Evolutionary conservation across 1,140 invertebrate genomes (phyloP), one percentile per base, ranked within the genome.

Genomic region (Trichonephila clavipes): DNA sequence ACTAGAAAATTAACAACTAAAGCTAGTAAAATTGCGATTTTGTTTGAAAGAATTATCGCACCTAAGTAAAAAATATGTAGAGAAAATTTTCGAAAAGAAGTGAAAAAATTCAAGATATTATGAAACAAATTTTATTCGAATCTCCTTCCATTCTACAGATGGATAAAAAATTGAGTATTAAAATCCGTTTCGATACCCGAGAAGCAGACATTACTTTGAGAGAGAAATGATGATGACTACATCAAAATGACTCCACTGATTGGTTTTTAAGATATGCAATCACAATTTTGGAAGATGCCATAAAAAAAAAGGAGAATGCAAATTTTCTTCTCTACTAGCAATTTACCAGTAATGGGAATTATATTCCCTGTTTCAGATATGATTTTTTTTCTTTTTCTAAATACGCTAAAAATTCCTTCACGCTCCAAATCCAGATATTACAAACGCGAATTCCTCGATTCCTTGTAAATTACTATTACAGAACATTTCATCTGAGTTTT

Each of bases 211-310:
- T 16, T 85, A 24, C 19, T 16, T 44, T 21, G 51, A 24, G 21
- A n/a, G 21, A 85, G 44, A 58, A 85, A 85, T n/a, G 82, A 85
- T 85, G 82, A 85, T 85, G 82, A 58, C 51, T 58, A 85, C 24
- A 18, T 85, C 51, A 51, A 51, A 83, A 83, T 83, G 82, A 59
- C 40, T 58, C 58, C 12, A 44, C 44, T 58, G 51, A 83, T 83
- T 83, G 40, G 82, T 83, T 83, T 24, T 21, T n/a, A 58, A 59
- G 82, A n/a, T 34, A 85, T 24, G 21, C 58, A 85, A 19, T 85
- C 82, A 51, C 19, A 59, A n/a, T 85, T 85, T 59, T 21, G 51
- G 58, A 21, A 24, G 16, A 28, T 59, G 82, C 21, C 16, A 12
- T 14, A 21, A n/a, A 58, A n/a, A 4, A 21, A 44, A 83, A 83